Evolutionary conservation across 2,888 invertebrate species (phyloP).

Genomic region (Pomacea canaliculata): DNA sequence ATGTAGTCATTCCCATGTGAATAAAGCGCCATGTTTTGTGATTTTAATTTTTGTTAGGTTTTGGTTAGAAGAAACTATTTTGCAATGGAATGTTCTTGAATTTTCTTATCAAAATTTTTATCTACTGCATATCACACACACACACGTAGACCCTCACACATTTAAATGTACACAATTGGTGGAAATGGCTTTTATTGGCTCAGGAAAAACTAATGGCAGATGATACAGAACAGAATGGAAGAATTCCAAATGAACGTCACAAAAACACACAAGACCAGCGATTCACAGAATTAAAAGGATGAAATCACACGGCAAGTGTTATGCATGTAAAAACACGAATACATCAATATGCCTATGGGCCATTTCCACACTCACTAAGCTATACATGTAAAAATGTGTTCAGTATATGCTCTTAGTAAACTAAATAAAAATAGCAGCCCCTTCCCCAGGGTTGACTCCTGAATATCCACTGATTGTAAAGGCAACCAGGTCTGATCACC

Average conservation of each 20-base stretch:
- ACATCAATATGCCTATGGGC: background rate
- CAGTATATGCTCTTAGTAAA: background rate
- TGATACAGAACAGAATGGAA: background rate
- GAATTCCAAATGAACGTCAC: background rate
- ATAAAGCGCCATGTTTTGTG: too few species aligned
- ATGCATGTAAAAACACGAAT: background rate
- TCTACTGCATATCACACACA: too few species aligned
- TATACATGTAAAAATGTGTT: conserved; percentile 5
- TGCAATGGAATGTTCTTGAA: too few species aligned
- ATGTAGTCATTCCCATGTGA: too few species aligned
- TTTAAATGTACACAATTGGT: background rate
- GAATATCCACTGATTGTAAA: too few species aligned
- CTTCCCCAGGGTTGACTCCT: too few species aligned
- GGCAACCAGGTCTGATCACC: too few species aligned
- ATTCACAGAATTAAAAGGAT: too few species aligned
- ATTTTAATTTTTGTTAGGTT: too few species aligned
- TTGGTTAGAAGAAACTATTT: too few species aligned
- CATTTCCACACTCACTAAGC: conserved; percentile 14
- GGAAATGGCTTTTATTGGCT: conserved; percentile 29
- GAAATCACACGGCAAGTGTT: background rate
- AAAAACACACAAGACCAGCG: background rate
- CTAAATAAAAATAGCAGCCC: too few species aligned
- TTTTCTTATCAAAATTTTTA: too few species aligned
- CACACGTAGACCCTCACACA: background rate
- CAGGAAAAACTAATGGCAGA: conserved; percentile 9